phyloP scores from a whole-genome alignment of 2,113 vertebrate species.

The Piprites chloris region DNA sequence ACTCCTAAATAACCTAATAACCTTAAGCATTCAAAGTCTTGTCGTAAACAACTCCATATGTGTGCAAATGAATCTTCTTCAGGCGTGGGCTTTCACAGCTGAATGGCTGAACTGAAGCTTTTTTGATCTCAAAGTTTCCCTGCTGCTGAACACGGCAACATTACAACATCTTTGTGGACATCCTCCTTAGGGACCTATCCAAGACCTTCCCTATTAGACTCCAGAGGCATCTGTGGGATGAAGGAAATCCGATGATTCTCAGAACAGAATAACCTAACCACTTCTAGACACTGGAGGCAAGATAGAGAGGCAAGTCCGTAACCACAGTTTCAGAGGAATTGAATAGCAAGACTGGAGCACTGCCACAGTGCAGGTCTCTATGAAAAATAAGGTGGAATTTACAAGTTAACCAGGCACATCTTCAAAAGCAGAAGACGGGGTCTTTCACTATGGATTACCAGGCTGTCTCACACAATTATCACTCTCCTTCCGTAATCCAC shows the following conservation, averaged over 20 bases:
- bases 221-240: background rate
- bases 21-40: background rate
- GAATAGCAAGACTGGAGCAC: background rate
- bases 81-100: background rate
- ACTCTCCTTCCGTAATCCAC: background rate
- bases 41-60: background rate
- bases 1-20: background rate
- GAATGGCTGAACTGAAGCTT: background rate
- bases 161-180: background rate
- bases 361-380: background rate
- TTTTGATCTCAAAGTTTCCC: background rate
- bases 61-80: background rate
- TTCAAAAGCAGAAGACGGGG: background rate
- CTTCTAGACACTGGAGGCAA: background rate
- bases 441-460: background rate
- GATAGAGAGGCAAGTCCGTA: background rate
- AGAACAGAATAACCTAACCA: background rate
- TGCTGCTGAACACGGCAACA: background rate
- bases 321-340: background rate
- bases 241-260: background rate
- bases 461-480: background rate
- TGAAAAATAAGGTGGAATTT: background rate
- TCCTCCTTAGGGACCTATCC: background rate
- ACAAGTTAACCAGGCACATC: background rate
- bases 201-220: background rate